Percentiles rank a stretch among this genome's conserved stretches.
Conservation (phyloP, 2,113 vertebrate genomes). For the Psephotus haematonotus region DNA sequence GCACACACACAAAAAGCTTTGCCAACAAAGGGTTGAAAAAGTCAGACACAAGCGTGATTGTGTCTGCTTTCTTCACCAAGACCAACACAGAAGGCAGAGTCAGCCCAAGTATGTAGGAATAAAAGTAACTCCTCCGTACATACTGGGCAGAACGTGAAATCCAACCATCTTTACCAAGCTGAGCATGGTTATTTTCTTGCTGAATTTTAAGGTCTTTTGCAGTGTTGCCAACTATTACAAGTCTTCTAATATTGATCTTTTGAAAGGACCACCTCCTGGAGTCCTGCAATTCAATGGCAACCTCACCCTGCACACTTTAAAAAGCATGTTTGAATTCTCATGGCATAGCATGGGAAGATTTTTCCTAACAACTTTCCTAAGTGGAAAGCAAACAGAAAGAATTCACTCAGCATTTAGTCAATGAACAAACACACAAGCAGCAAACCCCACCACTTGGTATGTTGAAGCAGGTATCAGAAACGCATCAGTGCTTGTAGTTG, state of each 20-base stretch:
- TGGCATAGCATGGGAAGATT: neutral
- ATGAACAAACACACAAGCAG: neutral
- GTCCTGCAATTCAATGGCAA: neutral
- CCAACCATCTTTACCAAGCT: neutral
- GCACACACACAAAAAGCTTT: slow-evolving; percentile 62
- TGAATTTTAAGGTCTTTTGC: slow-evolving; percentile 20
- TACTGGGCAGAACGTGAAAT: neutral
- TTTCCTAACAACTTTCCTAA: neutral
- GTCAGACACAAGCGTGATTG: neutral
- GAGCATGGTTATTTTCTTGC: neutral
- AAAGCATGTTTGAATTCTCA: neutral
- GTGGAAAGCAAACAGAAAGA: neutral
- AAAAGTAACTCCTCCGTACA: neutral
- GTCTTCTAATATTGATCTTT: neutral
- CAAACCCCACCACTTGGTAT: neutral
- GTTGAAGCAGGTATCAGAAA: neutral
- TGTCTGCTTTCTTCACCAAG: neutral
- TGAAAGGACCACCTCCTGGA: neutral
- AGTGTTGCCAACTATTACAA: slow-evolving; percentile 32
- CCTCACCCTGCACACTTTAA: neutral
- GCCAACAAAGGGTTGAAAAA: slow-evolving; percentile 33
- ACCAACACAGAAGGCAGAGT: neutral
- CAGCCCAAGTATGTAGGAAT: neutral
- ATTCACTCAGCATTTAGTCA: neutral
- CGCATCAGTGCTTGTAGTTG: neutral